Conservation (phyloP, 2,888 invertebrate genomes). For the Epirrhoe tristata region DNA sequence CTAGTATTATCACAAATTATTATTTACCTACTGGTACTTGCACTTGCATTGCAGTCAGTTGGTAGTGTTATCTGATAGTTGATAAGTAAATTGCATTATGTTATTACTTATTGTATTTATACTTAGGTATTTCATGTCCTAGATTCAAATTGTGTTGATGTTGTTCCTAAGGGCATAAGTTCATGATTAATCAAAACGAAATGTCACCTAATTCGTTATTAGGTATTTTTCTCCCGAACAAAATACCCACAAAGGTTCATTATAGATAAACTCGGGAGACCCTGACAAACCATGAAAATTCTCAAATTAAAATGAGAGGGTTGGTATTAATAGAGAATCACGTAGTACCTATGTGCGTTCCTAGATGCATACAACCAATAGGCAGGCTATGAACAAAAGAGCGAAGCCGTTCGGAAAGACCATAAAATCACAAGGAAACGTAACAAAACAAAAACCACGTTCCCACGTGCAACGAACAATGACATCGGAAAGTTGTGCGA, state of each 20-base stretch:
- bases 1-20: background rate
- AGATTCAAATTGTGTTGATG: no score
- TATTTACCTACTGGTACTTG: background rate
- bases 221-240: no score
- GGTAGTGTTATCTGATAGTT: background rate
- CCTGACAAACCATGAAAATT: no score
- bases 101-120: no score
- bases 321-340: conserved; percentile 3
- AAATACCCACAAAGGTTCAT: no score
- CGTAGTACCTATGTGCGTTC: background rate
- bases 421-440: conserved; percentile 42
- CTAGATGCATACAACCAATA: background rate
- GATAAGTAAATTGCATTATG: background rate
- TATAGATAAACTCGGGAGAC: no score
- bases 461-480: conserved; percentile 71
- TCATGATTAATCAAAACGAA: no score
- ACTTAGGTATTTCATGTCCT: no score
- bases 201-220: no score
- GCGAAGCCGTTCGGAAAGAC: conserved; percentile 36
- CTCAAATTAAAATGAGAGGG: background rate
- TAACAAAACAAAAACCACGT: conserved; percentile 59
- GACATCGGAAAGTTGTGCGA: conserved; percentile 77
- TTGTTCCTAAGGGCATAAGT: no score
- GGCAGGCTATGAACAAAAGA: conserved; percentile 20
- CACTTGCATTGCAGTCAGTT: background rate